Evolutionary conservation across 1,140 invertebrate species (phyloP).

Genomic region (Ceratina calcarata): DNA sequence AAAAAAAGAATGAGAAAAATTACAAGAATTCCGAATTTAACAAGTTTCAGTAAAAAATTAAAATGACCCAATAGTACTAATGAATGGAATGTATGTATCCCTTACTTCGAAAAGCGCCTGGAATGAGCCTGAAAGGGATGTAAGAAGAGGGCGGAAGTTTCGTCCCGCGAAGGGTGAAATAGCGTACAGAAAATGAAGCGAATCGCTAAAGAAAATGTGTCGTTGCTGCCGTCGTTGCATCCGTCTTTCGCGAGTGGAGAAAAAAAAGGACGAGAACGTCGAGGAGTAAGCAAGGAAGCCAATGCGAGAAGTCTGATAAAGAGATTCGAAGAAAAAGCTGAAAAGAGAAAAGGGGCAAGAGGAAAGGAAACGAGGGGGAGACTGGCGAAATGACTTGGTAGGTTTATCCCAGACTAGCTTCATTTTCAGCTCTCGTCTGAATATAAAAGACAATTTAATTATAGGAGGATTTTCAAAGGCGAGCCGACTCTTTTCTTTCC

Average conservation of each 20-base stretch:
- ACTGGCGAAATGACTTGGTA: constrained; percentile 52
- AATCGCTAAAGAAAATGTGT: constrained; percentile 51
- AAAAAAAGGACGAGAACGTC: constrained; percentile 2
- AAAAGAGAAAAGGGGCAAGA: not conserved
- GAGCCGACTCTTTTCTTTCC: constrained; percentile 5
- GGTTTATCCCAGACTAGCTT: constrained; percentile 64
- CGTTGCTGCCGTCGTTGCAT: constrained; percentile 5
- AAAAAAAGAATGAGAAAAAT: no score
- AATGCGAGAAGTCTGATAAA: not conserved
- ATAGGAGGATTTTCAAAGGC: constrained; percentile 69
- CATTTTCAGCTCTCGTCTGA: constrained; percentile 66
- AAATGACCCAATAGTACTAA: not conserved
- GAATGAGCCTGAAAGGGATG: not conserved
- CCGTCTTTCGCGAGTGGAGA: not conserved
- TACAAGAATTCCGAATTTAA: no score
- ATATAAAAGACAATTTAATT: constrained; percentile 76
- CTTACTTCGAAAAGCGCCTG: constrained; percentile 4
- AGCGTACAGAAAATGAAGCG: constrained; percentile 50
- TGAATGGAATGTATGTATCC: not conserved
- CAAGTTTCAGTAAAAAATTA: no score
- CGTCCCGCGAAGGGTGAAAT: constrained; percentile 40
- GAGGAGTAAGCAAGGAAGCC: not conserved
- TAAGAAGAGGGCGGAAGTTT: constrained; percentile 11
- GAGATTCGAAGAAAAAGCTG: not conserved
- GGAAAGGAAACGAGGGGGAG: not conserved